Evolutionary conservation across 2,113 vertebrate genomes (phyloP), one percentile per base, ranked within the genome.

Genomic region (Tylochromis polylepis): DNA sequence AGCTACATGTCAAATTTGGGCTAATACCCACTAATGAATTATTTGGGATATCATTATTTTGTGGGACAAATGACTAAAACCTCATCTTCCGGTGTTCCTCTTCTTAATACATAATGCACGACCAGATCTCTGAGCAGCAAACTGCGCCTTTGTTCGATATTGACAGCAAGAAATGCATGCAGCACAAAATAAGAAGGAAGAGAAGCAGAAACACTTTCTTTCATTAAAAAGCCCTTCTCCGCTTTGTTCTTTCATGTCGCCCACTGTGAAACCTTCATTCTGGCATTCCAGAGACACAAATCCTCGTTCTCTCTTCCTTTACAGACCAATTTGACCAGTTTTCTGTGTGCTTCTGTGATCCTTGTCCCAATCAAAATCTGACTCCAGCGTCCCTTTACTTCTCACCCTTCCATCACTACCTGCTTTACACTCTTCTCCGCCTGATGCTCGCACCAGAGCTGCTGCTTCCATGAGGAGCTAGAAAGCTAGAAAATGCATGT

Each of bases 401-500:
- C 59, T 29, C 34, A 43, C 20, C n/a, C 59, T 67, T 79, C 77
- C 58, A 29, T 84, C 51, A 55, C 22, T 51, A 18, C 77, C 55
- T 5, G 43, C 81, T 49, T 85, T 57, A 2, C 57, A 36, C n/a
- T 81, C 41, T 55, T 75, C 22, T 77, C 55, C 34, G 15, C 29
- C 5, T 1, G 27, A 41, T 62, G 53, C 88, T 53, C 87, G 57
- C 51, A 38, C 72, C 7, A 11, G 67, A n/a, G 46, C 31, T 5
- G 53, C 85, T 70, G 70, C 72, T 18, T 75, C 77, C 85, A 29
- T 3, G 27, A n/a, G 4, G 34, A 18, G 70, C 58, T n/a, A 31
- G 88, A 93, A 87, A 18, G 70, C 10, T 12, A 31, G 88, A 92
- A 90, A 92, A 86, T 80, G 81, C 85, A 83, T 87, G 87, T 85